Evolutionary conservation across 2,113 vertebrate species (phyloP), one percentile per base, ranked within the genome.

Genomic region (Alligator sinensis): DNA sequence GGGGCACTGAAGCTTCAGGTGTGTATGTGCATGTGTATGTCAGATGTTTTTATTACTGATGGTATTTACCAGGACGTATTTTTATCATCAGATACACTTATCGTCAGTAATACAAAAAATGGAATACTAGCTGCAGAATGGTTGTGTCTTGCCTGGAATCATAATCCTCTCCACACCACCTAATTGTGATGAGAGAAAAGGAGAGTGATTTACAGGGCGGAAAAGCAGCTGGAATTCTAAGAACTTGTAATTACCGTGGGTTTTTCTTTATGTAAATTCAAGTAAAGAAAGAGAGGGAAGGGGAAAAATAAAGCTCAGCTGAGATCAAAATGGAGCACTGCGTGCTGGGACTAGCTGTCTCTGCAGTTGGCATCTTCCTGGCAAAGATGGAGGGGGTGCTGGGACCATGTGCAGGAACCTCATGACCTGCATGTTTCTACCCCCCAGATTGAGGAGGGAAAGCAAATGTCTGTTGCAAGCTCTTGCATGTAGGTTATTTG

Each of bases 181-280:
- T 54, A 16, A 81, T 61, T 89, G 34, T 82, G 19, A 25, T 64
- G 4, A 72, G 70, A 25, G 15, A 54, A 86, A 74, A 66, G 54
- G 18, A 68, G 59, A 82, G 27, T 82, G 59, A 76, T 72, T 93
- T 95, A 82, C 57, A n/a, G 68, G 59, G 22, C 76, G 58, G 54
- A 88, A 81, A 28, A 76, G 27, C 66, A 90, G 54, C 2, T 86
- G 63, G 9, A 21, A 88, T 89, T 75, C 63, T 10, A 68, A 86
- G 55, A 94, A 72, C 16, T 72, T 1, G 66, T 91, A n/a, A 11
- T 86, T 88, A 54, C 21, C 24, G 80, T 88, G 74, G 4, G 19
- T 93, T 95, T 77, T 28, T 88, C n/a, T 28, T 25, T 92, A 47
- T 68, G 61, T 91, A 83, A 88, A 87, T 87, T 83, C 55, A 77